Evolutionary conservation across 2,888 invertebrate species (phyloP), one percentile per base, ranked within the genome.

Genomic region (Thera britannica): DNA sequence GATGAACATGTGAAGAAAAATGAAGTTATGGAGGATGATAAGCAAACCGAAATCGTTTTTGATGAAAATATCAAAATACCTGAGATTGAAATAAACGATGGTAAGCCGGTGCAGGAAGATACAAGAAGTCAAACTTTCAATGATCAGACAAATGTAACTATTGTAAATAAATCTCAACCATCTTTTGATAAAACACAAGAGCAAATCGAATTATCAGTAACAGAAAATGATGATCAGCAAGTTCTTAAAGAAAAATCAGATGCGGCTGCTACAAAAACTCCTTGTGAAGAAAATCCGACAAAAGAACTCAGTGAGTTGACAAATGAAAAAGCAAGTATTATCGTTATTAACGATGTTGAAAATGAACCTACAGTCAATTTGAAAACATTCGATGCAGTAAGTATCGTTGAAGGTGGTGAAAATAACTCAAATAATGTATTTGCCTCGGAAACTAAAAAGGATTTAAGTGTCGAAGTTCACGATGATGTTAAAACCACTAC

Each of bases 381-480:
- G 8, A 56, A 56, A 41, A 35, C 60, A 48, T 44, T 59, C 3
- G 51, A 52, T 44, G 58, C 46, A 52, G 36, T 38, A 4, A 54
- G 38, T 58, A n/a, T 48, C 5, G 46, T 52, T 46, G 60, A 67
- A 62, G 58, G 54, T 4, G 36, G 41, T 57, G 57, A 57, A 57
- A 61, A 57, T 54, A 48, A n/a, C 56, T 9, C 35, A 35, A 55
- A 11, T 52, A 51, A 52, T n/a, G 36, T 12, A 4, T 0, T 6
- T 0, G 11, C 36, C 11, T 38, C 59, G 1, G 36, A 49, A 59
- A 59, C 2, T 41, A 11, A 54, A 61, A 49, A 23, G 34, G 41
- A 38, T n/a, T 9, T 23, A 12, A 65, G 12, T 23, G 38, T 44
- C 51, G 57, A 61, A 61, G 61, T n/a, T 44, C 35, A 58, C 44